Evolutionary conservation across 2,113 vertebrate species (phyloP), one percentile per base, ranked within the genome.

Genomic region (Microcebus murinus): DNA sequence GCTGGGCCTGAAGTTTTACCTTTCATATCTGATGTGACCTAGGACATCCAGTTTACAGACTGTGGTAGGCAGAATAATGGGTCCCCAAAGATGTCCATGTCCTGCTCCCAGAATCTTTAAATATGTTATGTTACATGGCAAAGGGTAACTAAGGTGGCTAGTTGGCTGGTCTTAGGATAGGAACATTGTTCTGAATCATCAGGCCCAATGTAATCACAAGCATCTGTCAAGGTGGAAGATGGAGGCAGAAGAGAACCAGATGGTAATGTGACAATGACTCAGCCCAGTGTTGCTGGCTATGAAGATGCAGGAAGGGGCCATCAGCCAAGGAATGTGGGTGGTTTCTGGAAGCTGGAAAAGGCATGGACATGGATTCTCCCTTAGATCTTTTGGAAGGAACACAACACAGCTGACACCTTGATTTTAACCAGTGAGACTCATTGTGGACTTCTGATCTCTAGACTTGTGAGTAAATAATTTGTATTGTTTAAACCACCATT

Each of bases 371-470:
- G 15, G 20, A 61, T 50, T 70, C 65, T 81, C 34, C 17, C 50
- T 36, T 23, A 48, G 20, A 89, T 21, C 23, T 4, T 83, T 18
- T 29, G 34, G 74, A 71, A 84, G 59, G 59, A 71, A 79, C 2
- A n/a, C 27, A 34, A 45, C 4, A 21, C 0, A 45, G 73, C 15
- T 13, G 1, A 68, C 8, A 18, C 6, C 31, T 88, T 71, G 23
- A 36, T 61, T 94, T 77, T 67, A 42, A 77, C 87, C 31, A 34
- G 12, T 21, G 42, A 79, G 50, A 81, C 29, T 29, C 79, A 90
- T 92, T 94, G 63, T 59, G 39, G n/a, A 92, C 34, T 87, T 95
- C 59, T 39, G 73, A 81, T 76, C 79, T 92, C 67, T 2, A 73
- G 79, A 91, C 93, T 8, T 59, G 11, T 21, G 79, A 71, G 50